A percentile compares a stretch with the other conserved stretches of the same genome.
Evolutionary conservation across 1,140 invertebrate species (phyloP).

Genomic region (Drusus annulatus): DNA sequence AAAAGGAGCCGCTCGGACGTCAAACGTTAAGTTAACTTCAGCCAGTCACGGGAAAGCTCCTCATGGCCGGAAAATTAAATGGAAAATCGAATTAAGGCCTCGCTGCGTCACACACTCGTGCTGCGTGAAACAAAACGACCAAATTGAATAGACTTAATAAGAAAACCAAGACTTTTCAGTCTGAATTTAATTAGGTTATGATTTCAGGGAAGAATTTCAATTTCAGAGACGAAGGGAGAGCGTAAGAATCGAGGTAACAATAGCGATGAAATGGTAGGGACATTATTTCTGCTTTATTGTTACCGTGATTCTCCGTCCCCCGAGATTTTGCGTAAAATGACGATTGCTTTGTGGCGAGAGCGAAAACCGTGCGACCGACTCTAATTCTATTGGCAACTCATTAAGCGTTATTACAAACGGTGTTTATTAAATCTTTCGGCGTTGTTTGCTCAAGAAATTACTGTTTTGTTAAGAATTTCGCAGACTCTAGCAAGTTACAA

Average conservation of each 20-base stretch:
- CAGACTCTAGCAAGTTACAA: conserved; percentile 6
- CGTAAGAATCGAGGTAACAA: conserved; percentile 19
- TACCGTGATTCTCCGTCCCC: conserved; percentile 3
- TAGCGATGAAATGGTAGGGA: conserved; percentile 26
- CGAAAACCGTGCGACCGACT: not conserved
- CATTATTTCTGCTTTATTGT: conserved; percentile 38
- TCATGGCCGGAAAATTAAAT: conserved; percentile 38
- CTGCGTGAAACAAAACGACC: conserved; percentile 45
- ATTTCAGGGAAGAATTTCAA: conserved; percentile 36
- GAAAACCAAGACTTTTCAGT: conserved; percentile 47
- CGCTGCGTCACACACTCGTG: conserved; percentile 54
- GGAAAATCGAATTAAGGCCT: conserved; percentile 49
- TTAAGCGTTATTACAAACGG: conserved; percentile 35
- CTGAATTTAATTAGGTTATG: conserved; percentile 52
- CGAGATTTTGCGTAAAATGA: conserved; percentile 16
- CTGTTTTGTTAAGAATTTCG: conserved; percentile 13
- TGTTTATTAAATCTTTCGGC: conserved; percentile 30
- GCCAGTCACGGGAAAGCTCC: conserved; percentile 45
- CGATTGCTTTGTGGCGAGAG: not conserved
- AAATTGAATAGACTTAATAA: conserved; percentile 54
- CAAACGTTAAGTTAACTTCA: conserved; percentile 11
- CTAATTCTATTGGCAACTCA: conserved; percentile 41
- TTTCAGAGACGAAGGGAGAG: conserved; percentile 1
- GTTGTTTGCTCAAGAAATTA: conserved; percentile 15
- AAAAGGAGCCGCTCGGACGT: conserved; percentile 16